Conservation (phyloP, 2,888 invertebrate genomes). For the Chouioia cunea region DNA sequence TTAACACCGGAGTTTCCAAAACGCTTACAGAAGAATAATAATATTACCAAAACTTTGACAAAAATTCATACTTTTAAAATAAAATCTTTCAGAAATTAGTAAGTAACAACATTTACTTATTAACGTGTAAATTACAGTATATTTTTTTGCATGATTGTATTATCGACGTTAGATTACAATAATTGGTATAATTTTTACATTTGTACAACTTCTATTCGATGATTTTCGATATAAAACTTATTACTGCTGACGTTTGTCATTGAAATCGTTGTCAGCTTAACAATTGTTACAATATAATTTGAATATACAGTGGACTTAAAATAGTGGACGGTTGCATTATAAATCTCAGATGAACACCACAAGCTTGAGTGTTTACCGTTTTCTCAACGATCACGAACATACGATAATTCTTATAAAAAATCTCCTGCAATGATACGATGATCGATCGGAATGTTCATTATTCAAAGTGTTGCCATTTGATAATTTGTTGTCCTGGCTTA, state of each 20-base stretch:
- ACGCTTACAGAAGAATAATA: neutral
- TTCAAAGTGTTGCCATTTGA: constrained; percentile 65
- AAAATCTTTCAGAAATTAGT: no score
- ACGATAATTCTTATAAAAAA: constrained; percentile 4
- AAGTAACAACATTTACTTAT: no score
- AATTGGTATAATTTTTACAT: constrained; percentile 34
- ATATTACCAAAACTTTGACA: no score
- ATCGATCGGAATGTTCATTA: constrained; percentile 45
- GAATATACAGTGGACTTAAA: constrained; percentile 36
- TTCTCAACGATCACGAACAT: constrained; percentile 9
- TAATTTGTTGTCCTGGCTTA: constrained; percentile 64
- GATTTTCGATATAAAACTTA: constrained; percentile 3
- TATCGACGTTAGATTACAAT: constrained; percentile 25
- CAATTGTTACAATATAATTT: constrained; percentile 33
- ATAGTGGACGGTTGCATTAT: constrained; percentile 43
- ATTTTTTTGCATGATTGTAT: constrained; percentile 14
- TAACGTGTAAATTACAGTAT: neutral
- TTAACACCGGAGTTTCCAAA: neutral
- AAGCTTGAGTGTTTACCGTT: neutral
- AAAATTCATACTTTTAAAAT: no score
- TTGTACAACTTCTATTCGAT: constrained; percentile 29
- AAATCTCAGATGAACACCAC: constrained; percentile 13
- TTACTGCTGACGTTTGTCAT: constrained; percentile 10
- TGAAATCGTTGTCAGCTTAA: constrained; percentile 15
- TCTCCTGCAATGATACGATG: no score